Evolutionary conservation across 2,888 invertebrate genomes (phyloP).

Genomic region (Drosophila meridiana): DNA sequence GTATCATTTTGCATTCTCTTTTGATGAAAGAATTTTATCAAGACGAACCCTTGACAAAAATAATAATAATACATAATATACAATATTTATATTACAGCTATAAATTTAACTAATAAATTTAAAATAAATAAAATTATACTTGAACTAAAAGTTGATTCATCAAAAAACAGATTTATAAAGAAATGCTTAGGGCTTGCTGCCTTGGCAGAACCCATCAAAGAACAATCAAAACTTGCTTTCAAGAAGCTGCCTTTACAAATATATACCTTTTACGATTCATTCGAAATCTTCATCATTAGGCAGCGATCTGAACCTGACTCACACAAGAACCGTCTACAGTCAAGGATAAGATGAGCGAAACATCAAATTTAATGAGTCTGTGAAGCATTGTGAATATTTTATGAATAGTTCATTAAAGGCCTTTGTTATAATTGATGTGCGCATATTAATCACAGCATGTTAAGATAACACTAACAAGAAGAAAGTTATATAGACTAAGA

Average conservation of each 20-base stretch:
- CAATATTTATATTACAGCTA: too few relatives aligned
- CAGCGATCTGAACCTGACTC: neutral
- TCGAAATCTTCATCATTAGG: neutral
- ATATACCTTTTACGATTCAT: neutral
- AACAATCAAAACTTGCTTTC: neutral
- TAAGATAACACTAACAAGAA: too few relatives aligned
- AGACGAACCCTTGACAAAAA: too few relatives aligned
- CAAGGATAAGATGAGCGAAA: neutral
- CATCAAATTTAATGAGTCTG: neutral
- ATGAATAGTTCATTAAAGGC: conserved; percentile 9
- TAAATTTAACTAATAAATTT: too few relatives aligned
- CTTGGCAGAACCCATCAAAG: neutral
- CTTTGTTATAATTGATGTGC: neutral
- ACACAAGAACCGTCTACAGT: neutral
- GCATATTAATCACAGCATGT: neutral
- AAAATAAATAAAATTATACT: neutral
- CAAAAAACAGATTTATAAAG: neutral
- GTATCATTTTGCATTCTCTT: too few relatives aligned
- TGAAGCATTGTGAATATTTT: neutral
- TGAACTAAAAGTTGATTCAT: neutral
- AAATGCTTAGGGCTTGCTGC: neutral
- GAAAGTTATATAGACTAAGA: neutral
- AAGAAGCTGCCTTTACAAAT: neutral
- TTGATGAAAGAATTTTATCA: too few relatives aligned
- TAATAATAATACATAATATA: too few relatives aligned